A percentile compares a stretch with the other conserved stretches of the same genome.
Conservation (phyloP, 2,113 vertebrate species). For the Mesembrinibis cayennensis region DNA sequence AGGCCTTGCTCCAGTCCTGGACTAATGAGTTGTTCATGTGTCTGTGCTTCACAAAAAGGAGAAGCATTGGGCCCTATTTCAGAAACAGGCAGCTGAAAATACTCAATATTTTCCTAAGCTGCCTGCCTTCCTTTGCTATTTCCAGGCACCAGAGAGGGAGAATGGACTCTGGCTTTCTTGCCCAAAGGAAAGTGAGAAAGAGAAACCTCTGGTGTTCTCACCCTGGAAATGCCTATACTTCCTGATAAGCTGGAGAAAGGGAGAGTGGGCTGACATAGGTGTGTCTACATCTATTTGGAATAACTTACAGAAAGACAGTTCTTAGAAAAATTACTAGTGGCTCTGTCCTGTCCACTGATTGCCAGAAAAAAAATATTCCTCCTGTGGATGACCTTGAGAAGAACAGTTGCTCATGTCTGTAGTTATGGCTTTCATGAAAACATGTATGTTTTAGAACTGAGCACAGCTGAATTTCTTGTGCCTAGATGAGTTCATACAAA, state of each 20-base stretch:
- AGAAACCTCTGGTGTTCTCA: background rate
- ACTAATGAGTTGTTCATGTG: background rate
- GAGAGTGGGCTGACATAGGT: background rate
- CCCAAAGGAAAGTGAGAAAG: background rate
- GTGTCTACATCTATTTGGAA: background rate
- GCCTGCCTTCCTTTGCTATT: background rate
- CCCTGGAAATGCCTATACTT: background rate
- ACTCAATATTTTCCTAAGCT: too few species aligned
- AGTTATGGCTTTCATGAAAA: background rate
- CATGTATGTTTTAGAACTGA: background rate
- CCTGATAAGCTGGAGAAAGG: background rate
- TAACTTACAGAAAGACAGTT: background rate
- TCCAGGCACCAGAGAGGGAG: background rate
- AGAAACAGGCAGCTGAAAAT: background rate
- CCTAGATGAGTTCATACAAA: background rate
- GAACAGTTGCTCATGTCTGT: background rate
- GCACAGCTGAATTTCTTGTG: background rate
- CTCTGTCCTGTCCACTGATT: background rate
- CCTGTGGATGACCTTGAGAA: background rate
- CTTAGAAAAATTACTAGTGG: background rate
- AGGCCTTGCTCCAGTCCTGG: background rate
- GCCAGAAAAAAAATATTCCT: background rate
- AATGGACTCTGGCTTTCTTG: background rate
- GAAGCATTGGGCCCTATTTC: background rate
- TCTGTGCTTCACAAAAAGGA: background rate